Percentiles rank a stretch among this genome's conserved stretches.
Conservation (phyloP, 2,888 invertebrate species). For the Dinocampus coccinellae region DNA sequence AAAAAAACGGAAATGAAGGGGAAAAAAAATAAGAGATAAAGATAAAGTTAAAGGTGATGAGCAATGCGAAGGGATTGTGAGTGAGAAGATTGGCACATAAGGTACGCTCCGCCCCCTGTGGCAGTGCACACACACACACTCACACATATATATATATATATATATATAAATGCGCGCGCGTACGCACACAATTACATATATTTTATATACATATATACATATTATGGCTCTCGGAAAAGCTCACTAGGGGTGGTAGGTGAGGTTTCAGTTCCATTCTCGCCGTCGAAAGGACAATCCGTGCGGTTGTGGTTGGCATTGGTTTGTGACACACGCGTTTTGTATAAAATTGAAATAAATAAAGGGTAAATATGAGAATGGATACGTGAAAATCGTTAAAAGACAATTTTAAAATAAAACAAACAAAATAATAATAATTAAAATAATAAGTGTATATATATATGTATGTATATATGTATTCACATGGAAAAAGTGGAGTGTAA, state of each 20-base stretch:
- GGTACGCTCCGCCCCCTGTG: slow-evolving; percentile 40
- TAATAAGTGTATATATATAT: background rate
- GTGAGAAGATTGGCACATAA: slow-evolving; percentile 18
- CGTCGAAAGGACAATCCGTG: slow-evolving; percentile 24
- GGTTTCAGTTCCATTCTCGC: slow-evolving; percentile 34
- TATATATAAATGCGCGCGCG: too few species aligned
- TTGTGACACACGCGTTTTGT: slow-evolving; percentile 16
- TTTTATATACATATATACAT: background rate
- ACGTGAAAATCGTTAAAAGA: too few species aligned
- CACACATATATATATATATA: background rate
- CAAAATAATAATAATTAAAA: background rate
- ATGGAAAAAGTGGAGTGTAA: background rate
- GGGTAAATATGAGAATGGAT: too few species aligned
- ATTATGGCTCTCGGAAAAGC: slow-evolving; percentile 21
- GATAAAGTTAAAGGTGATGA: slow-evolving; percentile 9
- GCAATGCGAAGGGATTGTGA: slow-evolving; percentile 1
- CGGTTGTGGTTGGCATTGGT: slow-evolving; percentile 21
- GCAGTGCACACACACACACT: slow-evolving; percentile 25
- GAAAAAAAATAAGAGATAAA: background rate
- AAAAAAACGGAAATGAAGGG: too few species aligned
- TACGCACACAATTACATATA: too few species aligned
- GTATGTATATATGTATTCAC: background rate
- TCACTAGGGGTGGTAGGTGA: slow-evolving; percentile 37
- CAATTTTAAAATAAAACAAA: too few species aligned
- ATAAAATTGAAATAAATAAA: too few species aligned